phyloP scores from a whole-genome alignment of 1,140 invertebrate genomes.

The Acromyrmex echinatior region DNA sequence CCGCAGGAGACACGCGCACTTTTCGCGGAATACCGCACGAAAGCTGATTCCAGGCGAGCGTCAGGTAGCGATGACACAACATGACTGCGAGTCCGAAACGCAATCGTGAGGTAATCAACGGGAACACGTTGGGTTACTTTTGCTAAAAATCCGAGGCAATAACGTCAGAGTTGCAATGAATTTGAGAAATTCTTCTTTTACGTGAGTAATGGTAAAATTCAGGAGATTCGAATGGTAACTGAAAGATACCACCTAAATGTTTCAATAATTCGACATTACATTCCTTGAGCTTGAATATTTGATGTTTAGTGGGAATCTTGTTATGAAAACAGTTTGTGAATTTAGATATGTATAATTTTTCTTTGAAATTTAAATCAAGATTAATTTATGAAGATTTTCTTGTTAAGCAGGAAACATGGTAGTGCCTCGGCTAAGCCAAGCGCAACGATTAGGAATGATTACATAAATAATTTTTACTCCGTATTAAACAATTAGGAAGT shows the following conservation, averaged over 20 bases:
- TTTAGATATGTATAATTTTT: background rate
- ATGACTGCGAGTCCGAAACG: background rate
- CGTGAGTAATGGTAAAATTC: no score
- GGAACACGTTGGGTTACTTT: background rate
- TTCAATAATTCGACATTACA: background rate
- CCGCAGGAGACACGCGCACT: slow-evolving; percentile 29
- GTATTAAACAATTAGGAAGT: background rate
- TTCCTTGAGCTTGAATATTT: background rate
- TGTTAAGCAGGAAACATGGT: background rate
- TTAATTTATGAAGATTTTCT: background rate
- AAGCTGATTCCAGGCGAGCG: background rate
- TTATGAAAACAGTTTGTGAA: background rate
- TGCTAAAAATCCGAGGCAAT: background rate
- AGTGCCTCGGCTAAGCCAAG: no score
- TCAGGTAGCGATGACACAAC: slow-evolving; percentile 35
- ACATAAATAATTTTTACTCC: background rate
- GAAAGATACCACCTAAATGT: background rate
- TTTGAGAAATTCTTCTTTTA: background rate
- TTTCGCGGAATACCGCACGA: slow-evolving; percentile 54
- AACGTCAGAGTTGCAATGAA: background rate
- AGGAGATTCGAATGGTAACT: background rate
- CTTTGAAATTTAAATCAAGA: background rate
- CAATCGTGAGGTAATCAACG: background rate
- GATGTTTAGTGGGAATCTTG: background rate
- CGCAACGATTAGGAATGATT: background rate